Evolutionary conservation across 1,140 invertebrate genomes (phyloP).

Genomic region (Dysdera silvatica): DNA sequence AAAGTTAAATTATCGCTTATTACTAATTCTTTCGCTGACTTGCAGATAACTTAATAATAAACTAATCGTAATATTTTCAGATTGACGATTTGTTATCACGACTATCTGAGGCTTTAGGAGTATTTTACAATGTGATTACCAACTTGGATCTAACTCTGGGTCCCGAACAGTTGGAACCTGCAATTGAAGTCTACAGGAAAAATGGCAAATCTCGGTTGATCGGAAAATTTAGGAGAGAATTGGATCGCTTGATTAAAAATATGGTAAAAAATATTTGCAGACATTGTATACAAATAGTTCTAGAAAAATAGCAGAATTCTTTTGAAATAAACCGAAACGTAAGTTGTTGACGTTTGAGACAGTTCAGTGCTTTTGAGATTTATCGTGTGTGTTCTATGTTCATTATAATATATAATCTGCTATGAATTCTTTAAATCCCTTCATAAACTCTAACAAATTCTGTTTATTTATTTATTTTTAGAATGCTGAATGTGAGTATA

Average conservation of each 20-base stretch:
- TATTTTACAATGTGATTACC: background rate
- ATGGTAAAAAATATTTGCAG: background rate
- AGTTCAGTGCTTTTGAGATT: background rate
- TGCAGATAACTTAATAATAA: background rate
- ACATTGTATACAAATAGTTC: background rate
- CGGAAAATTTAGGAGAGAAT: constrained; percentile 19
- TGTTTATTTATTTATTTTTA: too few relatives aligned
- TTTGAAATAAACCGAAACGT: background rate
- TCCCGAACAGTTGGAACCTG: background rate
- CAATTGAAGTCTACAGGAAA: constrained; percentile 16
- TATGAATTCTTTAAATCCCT: too few relatives aligned
- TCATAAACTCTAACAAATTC: too few relatives aligned
- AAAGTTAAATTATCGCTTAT: background rate
- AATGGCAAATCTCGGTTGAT: background rate
- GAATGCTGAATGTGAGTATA: too few relatives aligned
- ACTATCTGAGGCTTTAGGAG: background rate
- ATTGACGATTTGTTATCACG: background rate
- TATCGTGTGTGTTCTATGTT: background rate
- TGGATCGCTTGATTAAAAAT: background rate
- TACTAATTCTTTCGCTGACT: background rate
- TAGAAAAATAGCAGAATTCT: background rate
- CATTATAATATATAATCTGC: background rate
- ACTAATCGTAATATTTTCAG: background rate
- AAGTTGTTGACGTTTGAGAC: background rate
- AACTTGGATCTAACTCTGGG: constrained; percentile 6